phyloP scores from a whole-genome alignment of 2,113 vertebrate genomes.

The Oreocharis arfaki region DNA sequence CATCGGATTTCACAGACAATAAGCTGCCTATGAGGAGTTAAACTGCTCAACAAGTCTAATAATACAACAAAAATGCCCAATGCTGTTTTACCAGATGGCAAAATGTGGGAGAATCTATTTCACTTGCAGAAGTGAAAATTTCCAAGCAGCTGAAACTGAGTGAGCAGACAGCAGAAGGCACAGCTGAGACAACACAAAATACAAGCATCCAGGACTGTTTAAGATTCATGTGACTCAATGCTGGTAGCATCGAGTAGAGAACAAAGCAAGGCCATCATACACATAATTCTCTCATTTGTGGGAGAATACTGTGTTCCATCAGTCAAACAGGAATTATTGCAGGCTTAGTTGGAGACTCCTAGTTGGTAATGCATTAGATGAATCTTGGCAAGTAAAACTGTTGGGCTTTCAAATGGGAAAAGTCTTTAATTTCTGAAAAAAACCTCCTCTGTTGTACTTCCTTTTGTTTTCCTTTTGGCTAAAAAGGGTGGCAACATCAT shows the following conservation, averaged over 20 bases:
- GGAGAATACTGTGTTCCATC: neutral
- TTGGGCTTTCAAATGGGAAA: neutral
- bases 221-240: neutral
- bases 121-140: neutral
- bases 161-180: neutral
- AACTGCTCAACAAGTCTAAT: neutral
- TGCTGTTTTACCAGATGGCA: neutral
- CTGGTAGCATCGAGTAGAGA: neutral
- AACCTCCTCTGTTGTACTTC: neutral
- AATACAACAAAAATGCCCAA: neutral
- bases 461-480: neutral
- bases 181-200: neutral
- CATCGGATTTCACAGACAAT: neutral
- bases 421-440: neutral
- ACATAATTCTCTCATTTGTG: neutral
- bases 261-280: neutral
- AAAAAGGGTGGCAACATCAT: neutral
- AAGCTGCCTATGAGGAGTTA: neutral
- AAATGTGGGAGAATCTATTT: neutral
- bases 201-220: neutral
- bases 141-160: neutral
- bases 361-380: neutral
- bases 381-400: neutral
- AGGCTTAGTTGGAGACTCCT: neutral
- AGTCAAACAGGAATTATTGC: neutral